Conservation (phyloP, 2,797 vertebrate genomes). For the Sebastes nivosus region DNA sequence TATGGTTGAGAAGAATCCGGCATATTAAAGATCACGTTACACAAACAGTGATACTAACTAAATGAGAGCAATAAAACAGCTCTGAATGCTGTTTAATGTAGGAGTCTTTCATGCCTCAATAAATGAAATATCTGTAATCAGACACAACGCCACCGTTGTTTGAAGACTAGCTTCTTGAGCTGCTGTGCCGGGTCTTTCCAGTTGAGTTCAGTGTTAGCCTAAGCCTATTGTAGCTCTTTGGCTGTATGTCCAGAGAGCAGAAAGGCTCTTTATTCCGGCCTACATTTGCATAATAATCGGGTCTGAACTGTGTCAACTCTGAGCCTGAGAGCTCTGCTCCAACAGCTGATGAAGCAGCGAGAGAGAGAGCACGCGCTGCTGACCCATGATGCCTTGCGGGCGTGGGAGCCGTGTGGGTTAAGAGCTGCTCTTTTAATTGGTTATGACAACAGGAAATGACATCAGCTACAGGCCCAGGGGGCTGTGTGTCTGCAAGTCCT, state of each 20-base stretch:
- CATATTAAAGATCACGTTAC: not conserved
- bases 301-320: slow-evolving; percentile 67
- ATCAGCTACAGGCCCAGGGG: slow-evolving; percentile 46
- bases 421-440: slow-evolving; percentile 54
- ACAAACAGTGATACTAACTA: not conserved
- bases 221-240: slow-evolving; percentile 58
- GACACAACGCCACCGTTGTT: slow-evolving; percentile 45
- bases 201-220: slow-evolving; percentile 50
- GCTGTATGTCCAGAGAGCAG: slow-evolving; percentile 52
- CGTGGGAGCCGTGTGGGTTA: slow-evolving; percentile 66
- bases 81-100: not conserved
- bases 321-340: slow-evolving; percentile 45
- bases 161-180: slow-evolving; percentile 19
- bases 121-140: slow-evolving; percentile 35
- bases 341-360: slow-evolving; percentile 66
- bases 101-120: slow-evolving; percentile 12
- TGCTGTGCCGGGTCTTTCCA: slow-evolving; percentile 48
- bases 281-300: slow-evolving; percentile 78
- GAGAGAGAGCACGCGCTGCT: slow-evolving; percentile 47
- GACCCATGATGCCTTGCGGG: slow-evolving; percentile 73
- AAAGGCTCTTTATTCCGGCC: slow-evolving; percentile 66
- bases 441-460: slow-evolving; percentile 73
- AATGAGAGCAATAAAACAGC: not conserved
- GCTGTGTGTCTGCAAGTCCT: slow-evolving; percentile 20
- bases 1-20: not conserved